These are phyloP conservation scores for Miltochrista miniata DNA, from an alignment of 2,888 invertebrate species.

Conservation along the genomic window DNA sequence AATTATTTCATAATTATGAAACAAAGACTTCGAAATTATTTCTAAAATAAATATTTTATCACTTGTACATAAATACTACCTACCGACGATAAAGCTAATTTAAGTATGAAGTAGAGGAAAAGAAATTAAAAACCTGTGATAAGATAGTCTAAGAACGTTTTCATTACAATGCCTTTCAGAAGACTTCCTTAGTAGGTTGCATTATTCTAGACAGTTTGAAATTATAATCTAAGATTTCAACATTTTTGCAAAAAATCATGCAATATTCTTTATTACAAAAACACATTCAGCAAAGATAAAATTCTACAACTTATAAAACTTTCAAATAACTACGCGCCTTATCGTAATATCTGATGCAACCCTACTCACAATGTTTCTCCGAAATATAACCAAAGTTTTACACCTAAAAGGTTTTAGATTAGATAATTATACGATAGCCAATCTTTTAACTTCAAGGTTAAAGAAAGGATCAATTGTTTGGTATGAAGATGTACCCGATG, in stretches of 20 bases:
- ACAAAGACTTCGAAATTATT: too few relatives aligned
- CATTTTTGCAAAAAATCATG: not conserved
- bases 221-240: not conserved
- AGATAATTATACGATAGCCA: constrained; percentile 77
- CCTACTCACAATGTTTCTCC: constrained; percentile 60
- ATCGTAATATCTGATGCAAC: constrained; percentile 22
- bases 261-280: not conserved
- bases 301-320: constrained; percentile 1
- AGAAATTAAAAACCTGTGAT: too few relatives aligned
- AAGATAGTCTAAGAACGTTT: too few relatives aligned
- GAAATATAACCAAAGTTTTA: constrained; percentile 69
- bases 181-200: too few relatives aligned
- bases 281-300: not conserved
- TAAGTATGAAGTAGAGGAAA: too few relatives aligned
- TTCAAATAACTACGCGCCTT: constrained; percentile 9
- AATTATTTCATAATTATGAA: too few relatives aligned
- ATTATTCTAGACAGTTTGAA: too few relatives aligned
- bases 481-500: constrained; percentile 61
- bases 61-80: too few relatives aligned
- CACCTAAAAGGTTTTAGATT: constrained; percentile 82
- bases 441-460: constrained; percentile 51
- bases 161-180: too few relatives aligned
- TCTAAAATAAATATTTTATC: too few relatives aligned
- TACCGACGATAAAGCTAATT: too few relatives aligned
- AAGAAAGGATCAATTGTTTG: constrained; percentile 50